phyloP scores from a whole-genome alignment of 2,888 invertebrate species.

The Gymnosoma rotundatum region DNA sequence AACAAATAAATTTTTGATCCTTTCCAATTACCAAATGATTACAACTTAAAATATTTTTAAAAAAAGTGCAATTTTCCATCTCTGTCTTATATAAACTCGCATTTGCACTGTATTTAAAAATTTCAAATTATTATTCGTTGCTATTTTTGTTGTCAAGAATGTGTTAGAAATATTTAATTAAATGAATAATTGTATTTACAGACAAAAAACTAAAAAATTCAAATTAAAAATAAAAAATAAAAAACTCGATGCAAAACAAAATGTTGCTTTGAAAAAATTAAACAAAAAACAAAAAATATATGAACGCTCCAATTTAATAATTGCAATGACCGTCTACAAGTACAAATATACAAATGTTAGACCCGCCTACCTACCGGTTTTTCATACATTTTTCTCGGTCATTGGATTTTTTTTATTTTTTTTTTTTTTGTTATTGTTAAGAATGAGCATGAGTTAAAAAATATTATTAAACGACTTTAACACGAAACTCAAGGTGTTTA shows the following conservation, averaged over 20 bases:
- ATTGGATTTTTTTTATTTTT: constrained; percentile 45
- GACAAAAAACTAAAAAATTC: background rate
- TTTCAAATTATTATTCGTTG: background rate
- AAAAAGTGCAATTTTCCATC: constrained; percentile 24
- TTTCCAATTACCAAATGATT: no score
- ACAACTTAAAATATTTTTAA: background rate
- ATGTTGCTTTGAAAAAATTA: no score
- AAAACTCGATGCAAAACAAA: background rate
- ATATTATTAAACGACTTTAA: constrained; percentile 40
- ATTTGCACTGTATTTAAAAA: background rate
- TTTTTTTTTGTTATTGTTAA: constrained; percentile 41
- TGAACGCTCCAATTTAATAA: constrained; percentile 18
- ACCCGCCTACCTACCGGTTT: constrained; percentile 21
- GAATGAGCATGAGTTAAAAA: constrained; percentile 19
- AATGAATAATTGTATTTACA: constrained; percentile 60
- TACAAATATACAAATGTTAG: constrained; percentile 16
- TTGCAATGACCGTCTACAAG: constrained; percentile 1
- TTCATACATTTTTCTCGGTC: constrained; percentile 38
- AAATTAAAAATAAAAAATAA: background rate
- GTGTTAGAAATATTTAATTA: constrained; percentile 59
- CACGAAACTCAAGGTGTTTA: constrained; percentile 64
- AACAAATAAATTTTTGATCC: no score
- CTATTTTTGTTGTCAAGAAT: constrained; percentile 32
- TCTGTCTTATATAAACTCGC: constrained; percentile 4
- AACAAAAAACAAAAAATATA: background rate